A percentile compares a stretch with the other conserved stretches of the same genome.
Evolutionary conservation across 2,113 vertebrate species (phyloP).

Genomic region (Pardalotus punctatus): DNA sequence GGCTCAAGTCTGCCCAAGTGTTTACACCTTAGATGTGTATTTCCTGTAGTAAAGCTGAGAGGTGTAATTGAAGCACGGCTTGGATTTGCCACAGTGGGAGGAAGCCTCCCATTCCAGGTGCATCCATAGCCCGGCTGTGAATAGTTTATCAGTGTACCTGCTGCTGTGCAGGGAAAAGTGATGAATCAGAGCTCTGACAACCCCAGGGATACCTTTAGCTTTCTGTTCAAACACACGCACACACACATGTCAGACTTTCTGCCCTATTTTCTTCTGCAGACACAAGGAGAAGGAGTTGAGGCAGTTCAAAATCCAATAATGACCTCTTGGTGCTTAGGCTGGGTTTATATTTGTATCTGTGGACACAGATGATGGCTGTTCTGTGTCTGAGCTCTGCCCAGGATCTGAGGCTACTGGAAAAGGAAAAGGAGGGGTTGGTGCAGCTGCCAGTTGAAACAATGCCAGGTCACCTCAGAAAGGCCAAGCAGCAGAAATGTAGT

Average conservation of each 20-base stretch:
- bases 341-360: neutral
- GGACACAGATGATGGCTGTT: neutral
- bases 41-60: neutral
- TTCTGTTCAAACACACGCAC: neutral
- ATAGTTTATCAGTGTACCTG: neutral
- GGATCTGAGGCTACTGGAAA: neutral
- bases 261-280: neutral
- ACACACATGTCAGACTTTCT: neutral
- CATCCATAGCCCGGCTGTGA: neutral
- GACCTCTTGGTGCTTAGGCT: neutral
- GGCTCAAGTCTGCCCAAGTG: neutral
- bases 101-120: neutral
- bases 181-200: neutral
- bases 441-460: neutral
- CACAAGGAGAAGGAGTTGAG: neutral
- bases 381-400: neutral
- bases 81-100: neutral
- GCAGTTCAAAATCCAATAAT: neutral
- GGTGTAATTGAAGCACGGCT: neutral
- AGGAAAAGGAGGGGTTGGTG: neutral
- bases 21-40: neutral
- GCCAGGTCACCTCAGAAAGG: neutral
- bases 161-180: neutral
- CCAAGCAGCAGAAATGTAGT: neutral
- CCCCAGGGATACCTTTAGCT: neutral